Evolutionary conservation across 2,888 invertebrate genomes (phyloP).

Genomic region (Scrobipalpa costella): DNA sequence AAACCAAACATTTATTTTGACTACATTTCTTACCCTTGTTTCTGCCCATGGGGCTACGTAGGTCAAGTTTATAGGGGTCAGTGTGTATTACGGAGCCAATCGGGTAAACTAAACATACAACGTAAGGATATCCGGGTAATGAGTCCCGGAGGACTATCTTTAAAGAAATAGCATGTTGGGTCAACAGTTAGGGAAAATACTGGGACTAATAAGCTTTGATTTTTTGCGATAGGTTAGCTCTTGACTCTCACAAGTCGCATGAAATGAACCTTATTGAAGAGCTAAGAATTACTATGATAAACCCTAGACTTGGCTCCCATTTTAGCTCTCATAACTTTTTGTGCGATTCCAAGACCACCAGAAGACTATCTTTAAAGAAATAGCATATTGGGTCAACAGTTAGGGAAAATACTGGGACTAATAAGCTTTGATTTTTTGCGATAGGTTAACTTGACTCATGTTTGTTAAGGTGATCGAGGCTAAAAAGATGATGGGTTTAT

Average conservation of each 20-base stretch:
- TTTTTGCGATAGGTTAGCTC: too few species aligned
- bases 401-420: background rate
- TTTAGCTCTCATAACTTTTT: too few species aligned
- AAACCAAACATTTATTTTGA: background rate
- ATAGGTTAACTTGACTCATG: too few species aligned
- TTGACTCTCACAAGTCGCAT: too few species aligned
- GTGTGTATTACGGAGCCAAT: constrained; percentile 1
- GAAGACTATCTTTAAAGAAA: background rate
- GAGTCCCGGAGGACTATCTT: background rate
- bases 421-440: background rate
- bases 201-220: background rate
- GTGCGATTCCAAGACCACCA: too few species aligned
- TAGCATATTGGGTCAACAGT: background rate
- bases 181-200: background rate
- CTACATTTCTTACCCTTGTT: constrained; percentile 5
- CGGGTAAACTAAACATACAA: background rate
- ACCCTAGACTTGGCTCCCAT: too few species aligned
- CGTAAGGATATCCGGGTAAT: constrained; percentile 11
- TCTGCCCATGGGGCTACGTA: background rate
- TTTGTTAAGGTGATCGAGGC: too few species aligned
- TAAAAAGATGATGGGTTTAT: too few species aligned
- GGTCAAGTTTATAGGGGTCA: constrained; percentile 11
- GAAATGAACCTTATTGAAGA: too few species aligned
- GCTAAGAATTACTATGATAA: too few species aligned
- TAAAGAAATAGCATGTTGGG: background rate